Base-by-base conservation (phyloP, 2,113 vertebrate species). In the Lophotis ruficrista region DNA sequence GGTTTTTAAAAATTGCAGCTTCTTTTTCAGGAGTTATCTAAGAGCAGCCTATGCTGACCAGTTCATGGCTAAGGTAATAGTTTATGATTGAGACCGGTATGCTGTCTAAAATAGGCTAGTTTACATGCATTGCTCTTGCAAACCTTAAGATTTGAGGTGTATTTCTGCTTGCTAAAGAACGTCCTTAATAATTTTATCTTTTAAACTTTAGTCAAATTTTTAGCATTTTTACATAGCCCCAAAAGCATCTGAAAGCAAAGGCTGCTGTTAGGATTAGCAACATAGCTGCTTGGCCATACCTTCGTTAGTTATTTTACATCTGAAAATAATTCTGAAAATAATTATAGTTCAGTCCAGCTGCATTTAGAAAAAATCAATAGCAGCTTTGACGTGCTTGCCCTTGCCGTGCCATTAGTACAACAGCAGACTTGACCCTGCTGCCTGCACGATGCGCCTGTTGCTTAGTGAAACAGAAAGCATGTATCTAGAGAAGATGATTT, bases 361-460 rank as follows among this genome's bases (percentile, higher is more conserved):
- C 33, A 61, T 85, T 87, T 87, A 91, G 87, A 84, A 91, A 54
- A 91, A 93, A 94, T 95, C 70, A 69, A 79, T 87, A 83, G 62
- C 56, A 91, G 73, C 75, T 93, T 79, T 91, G 87, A 85, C 31
- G 14, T 31, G 38, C 65, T 62, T 93, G 84, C 66, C 71, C 60
- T 68, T 83, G 70, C 66, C 68, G 24, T 47, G 69, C 81, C 75
- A 47, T 90, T 85, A 83, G 57, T 51, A 50, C 57, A 72, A 14
- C 57, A 72, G 57, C 45, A 60, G 84, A 27, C 45, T 50, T 47
- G 65, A 43, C 53, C 61, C 81, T 76, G 65, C 48, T 83, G 78
- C 16, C 45, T 87, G 57, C 27, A 47, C 38, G 41, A 14, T 79
- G 15, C 3, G 47, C 45, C 51, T 82, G 27, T 33, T 87, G 66